Percentiles rank a stretch among this genome's conserved stretches.
These are phyloP conservation scores for Dorcus parallelipipedus DNA, from an alignment of 2,888 invertebrate species.

Conservation along the genomic window DNA sequence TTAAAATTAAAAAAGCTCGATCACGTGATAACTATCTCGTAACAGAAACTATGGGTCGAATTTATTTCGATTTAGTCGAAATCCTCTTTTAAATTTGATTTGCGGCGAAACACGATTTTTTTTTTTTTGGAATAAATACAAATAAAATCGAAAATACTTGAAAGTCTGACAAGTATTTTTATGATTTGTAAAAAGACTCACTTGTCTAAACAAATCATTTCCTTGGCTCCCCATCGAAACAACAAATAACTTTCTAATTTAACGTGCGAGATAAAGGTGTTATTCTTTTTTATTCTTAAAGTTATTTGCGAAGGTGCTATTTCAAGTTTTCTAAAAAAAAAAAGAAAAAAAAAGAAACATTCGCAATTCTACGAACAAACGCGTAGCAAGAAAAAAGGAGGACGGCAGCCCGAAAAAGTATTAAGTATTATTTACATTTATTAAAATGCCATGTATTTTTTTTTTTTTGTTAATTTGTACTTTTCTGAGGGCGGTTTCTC, in stretches of 20 bases:
- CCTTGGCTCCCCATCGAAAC: too few species aligned
- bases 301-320: too few species aligned
- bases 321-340: not conserved
- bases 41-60: too few species aligned
- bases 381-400: too few species aligned
- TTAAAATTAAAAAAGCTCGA: too few species aligned
- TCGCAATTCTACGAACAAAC: not conserved
- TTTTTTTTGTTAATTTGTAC: slow-evolving; percentile 11
- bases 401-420: slow-evolving; percentile 1
- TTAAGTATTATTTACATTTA: slow-evolving; percentile 18
- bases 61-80: not conserved
- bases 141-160: not conserved
- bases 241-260: too few species aligned
- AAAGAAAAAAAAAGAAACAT: not conserved
- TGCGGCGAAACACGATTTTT: not conserved
- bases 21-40: too few species aligned
- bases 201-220: too few species aligned
- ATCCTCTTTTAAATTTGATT: not conserved
- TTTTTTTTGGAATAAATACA: not conserved
- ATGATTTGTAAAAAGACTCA: too few species aligned
- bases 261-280: too few species aligned
- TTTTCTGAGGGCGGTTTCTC: slow-evolving; percentile 15
- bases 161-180: too few species aligned
- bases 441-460: slow-evolving; percentile 15
- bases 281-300: too few species aligned